A percentile compares a stretch with the other conserved stretches of the same genome.
phyloP scores from a whole-genome alignment of 2,888 invertebrate genomes.

The Amorpha juglandis region DNA sequence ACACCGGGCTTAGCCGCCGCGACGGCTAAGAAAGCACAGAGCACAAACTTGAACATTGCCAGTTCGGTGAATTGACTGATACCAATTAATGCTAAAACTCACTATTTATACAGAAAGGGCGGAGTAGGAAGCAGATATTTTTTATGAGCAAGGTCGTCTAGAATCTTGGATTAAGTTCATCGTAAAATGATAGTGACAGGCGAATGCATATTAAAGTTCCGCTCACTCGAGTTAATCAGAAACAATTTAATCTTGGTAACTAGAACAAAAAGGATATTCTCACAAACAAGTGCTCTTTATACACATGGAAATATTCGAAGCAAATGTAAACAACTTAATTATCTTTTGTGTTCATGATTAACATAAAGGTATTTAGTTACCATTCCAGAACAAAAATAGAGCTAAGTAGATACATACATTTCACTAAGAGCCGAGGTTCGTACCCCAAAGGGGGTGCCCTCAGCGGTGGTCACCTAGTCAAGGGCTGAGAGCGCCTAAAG shows the following conservation, averaged over 20 bases:
- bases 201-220: neutral
- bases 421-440: too few relatives aligned
- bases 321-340: neutral
- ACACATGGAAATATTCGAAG: conserved; percentile 2
- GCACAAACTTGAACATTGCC: conserved; percentile 23
- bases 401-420: too few relatives aligned
- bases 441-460: too few relatives aligned
- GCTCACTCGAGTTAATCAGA: neutral
- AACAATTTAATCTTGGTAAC: neutral
- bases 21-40: conserved; percentile 17
- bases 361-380: too few relatives aligned
- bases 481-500: too few relatives aligned
- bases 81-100: neutral
- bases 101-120: conserved; percentile 9
- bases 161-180: conserved; percentile 15
- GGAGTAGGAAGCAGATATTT: conserved; percentile 7
- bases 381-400: too few relatives aligned
- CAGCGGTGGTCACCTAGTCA: too few relatives aligned
- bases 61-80: conserved; percentile 20
- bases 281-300: conserved; percentile 2
- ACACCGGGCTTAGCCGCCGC: conserved; percentile 20
- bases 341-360: neutral
- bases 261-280: neutral
- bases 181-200: neutral
- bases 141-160: conserved; percentile 1